Evolutionary conservation across 2,113 vertebrate species (phyloP).

Genomic region (Chamaea fasciata): DNA sequence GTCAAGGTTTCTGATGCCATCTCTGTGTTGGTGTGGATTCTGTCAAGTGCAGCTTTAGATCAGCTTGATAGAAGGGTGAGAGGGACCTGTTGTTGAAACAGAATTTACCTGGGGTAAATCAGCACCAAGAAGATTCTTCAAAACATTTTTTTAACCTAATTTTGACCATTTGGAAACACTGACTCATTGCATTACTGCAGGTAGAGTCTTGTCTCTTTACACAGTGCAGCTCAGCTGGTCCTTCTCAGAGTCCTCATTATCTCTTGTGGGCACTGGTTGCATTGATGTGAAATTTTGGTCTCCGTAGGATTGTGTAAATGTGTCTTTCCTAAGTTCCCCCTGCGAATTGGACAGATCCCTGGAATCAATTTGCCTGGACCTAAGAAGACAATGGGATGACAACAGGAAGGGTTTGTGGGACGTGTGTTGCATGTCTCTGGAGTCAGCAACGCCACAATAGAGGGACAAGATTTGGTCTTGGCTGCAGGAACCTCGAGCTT

Average conservation of each 20-base stretch:
- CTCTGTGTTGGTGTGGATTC: background rate
- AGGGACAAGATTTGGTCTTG: background rate
- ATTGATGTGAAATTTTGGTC: background rate
- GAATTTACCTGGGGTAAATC: background rate
- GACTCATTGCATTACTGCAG: background rate
- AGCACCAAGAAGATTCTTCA: background rate
- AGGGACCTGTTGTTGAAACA: background rate
- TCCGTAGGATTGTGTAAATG: background rate
- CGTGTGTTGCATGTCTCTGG: background rate
- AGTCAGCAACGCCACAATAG: background rate
- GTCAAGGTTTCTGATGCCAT: background rate
- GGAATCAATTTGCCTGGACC: background rate
- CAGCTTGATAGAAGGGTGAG: background rate
- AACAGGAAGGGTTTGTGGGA: background rate
- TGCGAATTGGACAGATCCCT: background rate
- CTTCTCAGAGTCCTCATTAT: background rate
- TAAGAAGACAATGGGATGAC: conserved; percentile 16
- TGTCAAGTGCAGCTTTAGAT: background rate
- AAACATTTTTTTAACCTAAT: background rate
- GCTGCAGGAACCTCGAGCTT: background rate
- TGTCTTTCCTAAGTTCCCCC: background rate
- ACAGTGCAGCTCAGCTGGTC: background rate
- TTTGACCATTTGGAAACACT: background rate
- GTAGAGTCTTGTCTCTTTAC: background rate
- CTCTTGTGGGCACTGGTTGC: background rate